A percentile compares a stretch with the other conserved stretches of the same genome.
phyloP scores from a whole-genome alignment of 1,140 invertebrate species.

The Pomacea maculata region DNA sequence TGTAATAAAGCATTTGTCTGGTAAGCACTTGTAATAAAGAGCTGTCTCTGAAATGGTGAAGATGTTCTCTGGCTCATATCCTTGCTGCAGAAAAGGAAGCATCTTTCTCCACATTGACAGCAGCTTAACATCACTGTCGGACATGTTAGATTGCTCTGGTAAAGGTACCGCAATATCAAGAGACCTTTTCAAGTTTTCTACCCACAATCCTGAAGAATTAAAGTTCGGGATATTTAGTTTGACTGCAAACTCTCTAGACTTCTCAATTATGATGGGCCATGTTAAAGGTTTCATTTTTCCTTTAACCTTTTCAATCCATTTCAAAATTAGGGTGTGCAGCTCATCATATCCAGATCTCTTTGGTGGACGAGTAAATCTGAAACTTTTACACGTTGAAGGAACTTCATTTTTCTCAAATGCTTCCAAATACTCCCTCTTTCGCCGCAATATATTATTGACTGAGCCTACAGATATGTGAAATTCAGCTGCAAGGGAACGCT shows the following conservation, averaged over 20 bases:
- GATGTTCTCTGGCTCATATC: constrained; percentile 27
- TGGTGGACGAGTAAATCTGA: background rate
- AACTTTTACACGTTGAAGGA: constrained; percentile 1
- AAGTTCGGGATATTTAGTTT: constrained; percentile 17
- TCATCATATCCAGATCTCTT: constrained; percentile 11
- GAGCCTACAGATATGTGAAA: constrained; percentile 29
- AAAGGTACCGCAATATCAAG: constrained; percentile 10
- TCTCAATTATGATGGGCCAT: constrained; percentile 18
- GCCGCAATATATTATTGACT: constrained; percentile 25
- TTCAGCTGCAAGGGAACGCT: constrained; percentile 22
- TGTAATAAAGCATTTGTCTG: constrained; percentile 19
- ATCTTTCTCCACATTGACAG: constrained; percentile 26
- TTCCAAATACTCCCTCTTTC: constrained; percentile 24
- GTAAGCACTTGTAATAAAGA: constrained; percentile 28
- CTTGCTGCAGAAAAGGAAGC: constrained; percentile 26
- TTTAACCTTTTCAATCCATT: constrained; percentile 24
- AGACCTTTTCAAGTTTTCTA: constrained; percentile 9
- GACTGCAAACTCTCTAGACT: constrained; percentile 19
- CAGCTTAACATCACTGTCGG: constrained; percentile 14
- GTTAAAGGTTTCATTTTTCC: constrained; percentile 20
- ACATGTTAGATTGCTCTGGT: background rate
- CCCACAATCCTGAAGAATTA: constrained; percentile 7
- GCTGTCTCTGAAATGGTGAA: constrained; percentile 27
- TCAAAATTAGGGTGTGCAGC: constrained; percentile 18
- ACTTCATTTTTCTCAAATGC: constrained; percentile 22